phyloP scores from a whole-genome alignment of 2,797 vertebrate genomes.

The Platalea minor region DNA sequence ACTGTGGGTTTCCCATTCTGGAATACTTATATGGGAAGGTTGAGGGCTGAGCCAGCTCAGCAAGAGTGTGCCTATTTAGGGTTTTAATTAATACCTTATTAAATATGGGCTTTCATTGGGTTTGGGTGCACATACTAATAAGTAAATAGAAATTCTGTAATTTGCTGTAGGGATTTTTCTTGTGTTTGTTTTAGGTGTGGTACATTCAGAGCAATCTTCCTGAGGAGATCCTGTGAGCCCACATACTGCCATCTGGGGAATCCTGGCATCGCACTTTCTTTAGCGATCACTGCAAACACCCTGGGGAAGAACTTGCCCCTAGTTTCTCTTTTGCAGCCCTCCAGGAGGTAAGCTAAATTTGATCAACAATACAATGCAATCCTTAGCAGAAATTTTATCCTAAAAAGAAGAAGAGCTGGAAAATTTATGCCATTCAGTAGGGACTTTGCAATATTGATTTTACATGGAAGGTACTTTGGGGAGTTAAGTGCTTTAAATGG shows the following conservation, averaged over 20 bases:
- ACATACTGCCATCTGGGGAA: neutral
- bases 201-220: neutral
- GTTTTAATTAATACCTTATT: neutral
- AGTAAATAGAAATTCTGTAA: neutral
- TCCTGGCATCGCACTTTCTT: neutral
- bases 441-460: neutral
- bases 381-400: neutral
- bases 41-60: neutral
- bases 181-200: neutral
- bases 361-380: neutral
- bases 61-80: neutral
- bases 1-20: neutral
- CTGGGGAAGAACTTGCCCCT: neutral
- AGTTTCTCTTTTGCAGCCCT: neutral
- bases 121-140: neutral
- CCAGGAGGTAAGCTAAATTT: neutral
- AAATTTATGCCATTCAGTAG: neutral
- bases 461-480: neutral
- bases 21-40: neutral
- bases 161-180: neutral
- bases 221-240: neutral
- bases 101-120: neutral
- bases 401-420: neutral
- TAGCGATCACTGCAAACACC: neutral
- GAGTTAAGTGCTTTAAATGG: neutral